These are phyloP conservation scores for Patiria pectinifera DNA, from an alignment of 53 echinoderm and acorn worm genomes.

Conservation along the genomic window DNA sequence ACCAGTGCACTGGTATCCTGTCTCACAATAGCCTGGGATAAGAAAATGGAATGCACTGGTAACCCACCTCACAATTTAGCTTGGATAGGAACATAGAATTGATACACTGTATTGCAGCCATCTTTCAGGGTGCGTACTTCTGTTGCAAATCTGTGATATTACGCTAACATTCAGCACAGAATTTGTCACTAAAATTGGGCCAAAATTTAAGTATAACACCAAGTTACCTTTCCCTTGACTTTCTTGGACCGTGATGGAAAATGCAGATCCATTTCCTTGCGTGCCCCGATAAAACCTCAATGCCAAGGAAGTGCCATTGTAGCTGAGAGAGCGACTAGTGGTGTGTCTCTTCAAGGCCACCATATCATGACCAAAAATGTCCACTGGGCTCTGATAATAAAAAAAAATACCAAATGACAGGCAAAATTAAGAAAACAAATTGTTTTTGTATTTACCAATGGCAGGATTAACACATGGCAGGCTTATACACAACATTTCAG, in stretches of 20 bases:
- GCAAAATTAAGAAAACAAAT: neutral
- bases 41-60: neutral
- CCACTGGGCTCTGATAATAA: conserved; percentile 1
- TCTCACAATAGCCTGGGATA: neutral
- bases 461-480: no score
- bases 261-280: neutral
- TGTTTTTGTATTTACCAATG: neutral
- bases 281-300: conserved; percentile 2
- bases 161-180: no score
- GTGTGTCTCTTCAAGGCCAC: conserved; percentile 33
- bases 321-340: neutral
- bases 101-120: neutral
- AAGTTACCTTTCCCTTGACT: neutral
- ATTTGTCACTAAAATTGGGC: no score
- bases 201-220: neutral
- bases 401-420: neutral
- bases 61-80: no score
- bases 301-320: neutral
- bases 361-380: conserved; percentile 4
- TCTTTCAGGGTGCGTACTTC: neutral
- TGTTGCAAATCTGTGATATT: neutral
- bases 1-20: conserved; percentile 22
- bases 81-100: no score
- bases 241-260: neutral
- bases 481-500: no score